Evolutionary conservation across 2,113 vertebrate genomes (phyloP).

Genomic region (Peromyscus maniculatus): DNA sequence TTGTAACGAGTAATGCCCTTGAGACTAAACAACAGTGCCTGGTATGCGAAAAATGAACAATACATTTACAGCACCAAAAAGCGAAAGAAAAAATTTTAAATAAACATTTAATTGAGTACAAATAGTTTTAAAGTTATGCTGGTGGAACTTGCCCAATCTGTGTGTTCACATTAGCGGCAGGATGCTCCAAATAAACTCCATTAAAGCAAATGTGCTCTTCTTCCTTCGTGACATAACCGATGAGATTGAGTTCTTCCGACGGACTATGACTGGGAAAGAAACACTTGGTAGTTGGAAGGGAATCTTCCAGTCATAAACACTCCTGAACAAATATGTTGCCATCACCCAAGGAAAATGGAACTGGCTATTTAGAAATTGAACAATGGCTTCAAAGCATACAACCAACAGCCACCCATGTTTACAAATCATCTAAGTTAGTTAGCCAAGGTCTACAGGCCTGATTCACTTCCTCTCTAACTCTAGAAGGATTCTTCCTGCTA

Average conservation of each 20-base stretch:
- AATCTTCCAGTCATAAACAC: slow-evolving; percentile 31
- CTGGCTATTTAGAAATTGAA: slow-evolving; percentile 47
- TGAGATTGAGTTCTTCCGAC: slow-evolving; percentile 65
- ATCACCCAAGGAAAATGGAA: slow-evolving; percentile 65
- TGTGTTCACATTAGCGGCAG: slow-evolving; percentile 78
- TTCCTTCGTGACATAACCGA: slow-evolving; percentile 70
- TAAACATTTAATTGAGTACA: slow-evolving; percentile 83
- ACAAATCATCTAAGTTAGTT: slow-evolving; percentile 36
- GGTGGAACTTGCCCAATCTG: slow-evolving; percentile 77
- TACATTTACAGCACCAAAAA: slow-evolving; percentile 86
- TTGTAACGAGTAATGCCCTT: slow-evolving; percentile 85
- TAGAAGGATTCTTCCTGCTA: slow-evolving; percentile 78
- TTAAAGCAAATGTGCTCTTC: slow-evolving; percentile 73
- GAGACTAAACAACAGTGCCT: slow-evolving; percentile 87
- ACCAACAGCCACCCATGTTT: slow-evolving; percentile 63
- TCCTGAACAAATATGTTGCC: slow-evolving; percentile 62
- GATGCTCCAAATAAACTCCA: slow-evolving; percentile 79
- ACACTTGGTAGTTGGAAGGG: slow-evolving; percentile 12
- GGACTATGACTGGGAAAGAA: slow-evolving; percentile 71
- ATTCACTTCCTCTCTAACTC: slow-evolving; percentile 80
- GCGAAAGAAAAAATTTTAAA: slow-evolving; percentile 85
- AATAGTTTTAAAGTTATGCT: slow-evolving; percentile 81
- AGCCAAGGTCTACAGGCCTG: slow-evolving; percentile 71
- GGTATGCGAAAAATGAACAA: slow-evolving; percentile 90
- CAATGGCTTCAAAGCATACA: slow-evolving; percentile 66